A percentile compares a stretch with the other conserved stretches of the same genome.
Conservation (phyloP, 2,888 invertebrate species). For the Prenolepis imparis region DNA sequence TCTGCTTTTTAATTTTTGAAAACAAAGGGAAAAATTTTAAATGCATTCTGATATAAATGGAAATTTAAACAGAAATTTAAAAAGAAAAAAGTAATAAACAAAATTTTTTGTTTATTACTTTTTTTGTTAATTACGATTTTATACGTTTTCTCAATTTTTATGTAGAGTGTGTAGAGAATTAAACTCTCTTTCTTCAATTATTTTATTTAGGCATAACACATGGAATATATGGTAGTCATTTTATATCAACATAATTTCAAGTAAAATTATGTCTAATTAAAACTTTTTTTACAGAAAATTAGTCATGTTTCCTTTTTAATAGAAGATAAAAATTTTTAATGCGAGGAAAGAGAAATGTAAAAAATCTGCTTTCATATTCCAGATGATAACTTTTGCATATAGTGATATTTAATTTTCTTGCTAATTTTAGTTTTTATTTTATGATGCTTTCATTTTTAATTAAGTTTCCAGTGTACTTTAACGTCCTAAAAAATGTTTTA, state of each 20-base stretch:
- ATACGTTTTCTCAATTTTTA: background rate
- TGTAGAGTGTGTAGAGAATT: background rate
- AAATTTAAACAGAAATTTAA: background rate
- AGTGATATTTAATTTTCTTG: background rate
- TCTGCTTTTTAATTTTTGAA: constrained; percentile 7
- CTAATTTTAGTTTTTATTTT: background rate
- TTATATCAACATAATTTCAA: background rate
- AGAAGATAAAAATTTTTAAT: constrained; percentile 5
- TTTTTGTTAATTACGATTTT: too few species aligned
- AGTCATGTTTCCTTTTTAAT: background rate
- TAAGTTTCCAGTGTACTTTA: background rate
- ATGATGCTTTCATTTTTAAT: background rate
- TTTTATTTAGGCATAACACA: background rate
- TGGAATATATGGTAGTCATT: background rate
- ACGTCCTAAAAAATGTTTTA: background rate
- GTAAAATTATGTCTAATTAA: background rate
- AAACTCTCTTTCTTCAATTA: background rate
- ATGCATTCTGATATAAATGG: background rate
- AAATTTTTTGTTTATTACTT: background rate
- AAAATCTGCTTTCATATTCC: background rate
- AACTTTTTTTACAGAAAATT: background rate
- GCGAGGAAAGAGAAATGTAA: background rate
- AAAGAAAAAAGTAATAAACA: background rate
- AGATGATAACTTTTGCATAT: background rate
- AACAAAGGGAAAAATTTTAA: background rate